Base-by-base conservation (phyloP, 2,797 vertebrate species). In the Darevskia mixta region DNA sequence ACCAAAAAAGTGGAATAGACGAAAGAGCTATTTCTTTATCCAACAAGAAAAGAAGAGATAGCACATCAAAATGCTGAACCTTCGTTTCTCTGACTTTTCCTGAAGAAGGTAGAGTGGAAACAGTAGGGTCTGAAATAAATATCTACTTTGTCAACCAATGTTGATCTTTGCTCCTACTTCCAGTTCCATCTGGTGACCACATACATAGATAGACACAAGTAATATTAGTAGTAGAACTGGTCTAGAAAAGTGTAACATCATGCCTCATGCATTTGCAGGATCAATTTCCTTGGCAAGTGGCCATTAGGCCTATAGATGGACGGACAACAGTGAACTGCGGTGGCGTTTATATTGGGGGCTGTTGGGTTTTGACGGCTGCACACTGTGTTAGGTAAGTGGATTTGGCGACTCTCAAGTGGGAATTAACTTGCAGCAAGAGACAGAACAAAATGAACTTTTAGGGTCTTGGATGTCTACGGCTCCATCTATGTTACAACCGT, bases 221-320 rank as follows among this genome's bases (percentile, higher is more conserved):
- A n/a, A n/a, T 66, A 76, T 76, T 76, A 7, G 29, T n/a, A 75
- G n/a, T 4, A 38, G 10, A 45, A 32, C 20, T 35, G 10, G 15
- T 55, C 3, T 73, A 15, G 77, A 15, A 89, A 90, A 43, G 1
- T 27, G 79, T 25, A 43, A 35, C 1, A 80, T 0, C 75, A 45
- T 76, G 66, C 72, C 38, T 8, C 32, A 91, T 45, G 17, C 13
- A 94, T 91, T 94, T 82, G 77, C 90, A 99, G 99, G 97, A 97
- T 84, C 97, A 99, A 94, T 98, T 99, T 93, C 98, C 99, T 85
- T 99, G 99, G 99, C 99, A 99, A 96, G 90, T 99, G 32, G 98
- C 97, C 27, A 96, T 99, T 82, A 35, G 35, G 35, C 2, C 35
- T 35, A 97, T 93, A 92, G 97, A 98, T 0, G 87, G 61, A 1